phyloP scores from a whole-genome alignment of 2,888 invertebrate genomes.

The Cephus sareptanus region DNA sequence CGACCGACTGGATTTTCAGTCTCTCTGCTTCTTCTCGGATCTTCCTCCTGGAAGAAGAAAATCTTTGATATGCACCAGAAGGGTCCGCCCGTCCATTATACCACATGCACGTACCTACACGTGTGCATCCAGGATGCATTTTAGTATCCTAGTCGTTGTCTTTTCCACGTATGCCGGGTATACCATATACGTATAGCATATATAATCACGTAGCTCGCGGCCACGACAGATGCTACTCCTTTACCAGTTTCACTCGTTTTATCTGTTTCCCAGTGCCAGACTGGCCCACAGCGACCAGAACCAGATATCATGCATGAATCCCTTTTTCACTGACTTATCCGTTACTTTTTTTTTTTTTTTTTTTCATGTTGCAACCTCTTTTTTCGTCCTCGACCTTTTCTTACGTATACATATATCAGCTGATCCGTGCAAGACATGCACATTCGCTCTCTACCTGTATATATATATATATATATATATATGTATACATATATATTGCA shows the following conservation, averaged over 20 bases:
- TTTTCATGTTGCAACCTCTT: not conserved
- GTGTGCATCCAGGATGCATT: not conserved
- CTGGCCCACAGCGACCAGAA: not conserved
- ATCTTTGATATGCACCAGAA: not conserved
- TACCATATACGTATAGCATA: not conserved
- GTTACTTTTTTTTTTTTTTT: no score
- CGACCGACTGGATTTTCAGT: not conserved
- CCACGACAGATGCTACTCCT: not conserved
- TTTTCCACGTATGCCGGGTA: not conserved
- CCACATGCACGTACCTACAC: not conserved
- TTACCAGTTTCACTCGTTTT: not conserved
- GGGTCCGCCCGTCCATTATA: not conserved
- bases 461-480: not conserved
- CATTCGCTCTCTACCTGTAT: no score
- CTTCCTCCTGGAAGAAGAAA: not conserved
- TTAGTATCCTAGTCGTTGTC: not conserved
- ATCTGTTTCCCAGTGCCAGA: not conserved
- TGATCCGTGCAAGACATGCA: not conserved
- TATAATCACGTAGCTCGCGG: not conserved
- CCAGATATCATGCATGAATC: not conserved
- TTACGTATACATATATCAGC: not conserved
- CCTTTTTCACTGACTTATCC: not conserved
- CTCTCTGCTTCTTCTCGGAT: not conserved
- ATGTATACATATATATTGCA: not conserved
- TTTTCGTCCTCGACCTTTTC: not conserved